Evolutionary conservation across 2,888 invertebrate species (phyloP), one percentile per base, ranked within the genome.

Genomic region (Eupeodes latifasciatus): DNA sequence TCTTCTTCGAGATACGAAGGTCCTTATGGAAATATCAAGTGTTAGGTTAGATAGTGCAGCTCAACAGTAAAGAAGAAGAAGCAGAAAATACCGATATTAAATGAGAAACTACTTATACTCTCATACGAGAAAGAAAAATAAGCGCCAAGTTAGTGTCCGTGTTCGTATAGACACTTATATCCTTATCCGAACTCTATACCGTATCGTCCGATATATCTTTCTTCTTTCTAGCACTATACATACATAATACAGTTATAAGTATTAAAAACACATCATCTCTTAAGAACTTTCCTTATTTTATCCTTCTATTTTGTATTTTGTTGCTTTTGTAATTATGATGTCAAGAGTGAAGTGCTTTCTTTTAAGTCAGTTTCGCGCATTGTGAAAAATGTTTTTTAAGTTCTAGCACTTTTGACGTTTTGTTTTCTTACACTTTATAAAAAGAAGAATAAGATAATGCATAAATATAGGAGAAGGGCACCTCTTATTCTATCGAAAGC

Each of bases 301-400:
- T 27, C 27, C 27, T n/a, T 14, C 47, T 71, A 16, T 71, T 71
- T 27, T 27, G 27, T 27, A 27, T 27, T 27, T 27, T 27, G 27
- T 27, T 27, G 27, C 59, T 71, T 67, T 87, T 72, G 79, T 77
- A 87, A 76, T 84, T 80, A 84, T 84, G 84, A 75, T 79, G 79
- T 79, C 79, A 79, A 66, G 71, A 83, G 64, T 76, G 44, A 83
- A 86, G 83, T 83, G 83, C 64, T 86, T 82, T 79, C 61, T 62
- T 62, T 76, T n/a, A 76, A n/a, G 59, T 71, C 55, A 49, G 61
- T 74, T 71, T 77, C 76, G 67, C 76, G 67, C 14, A 47, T 67
- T 27, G 27, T 16, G 77, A 61, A 40, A 5, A 81, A 78, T 44
- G 62, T 67, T 55, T 53, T 36, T 74, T 40, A 78, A 74, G 72